These are phyloP conservation scores for Crotalus helleri DNA, from an alignment of 2,113 vertebrate species.

Conservation along the genomic window DNA sequence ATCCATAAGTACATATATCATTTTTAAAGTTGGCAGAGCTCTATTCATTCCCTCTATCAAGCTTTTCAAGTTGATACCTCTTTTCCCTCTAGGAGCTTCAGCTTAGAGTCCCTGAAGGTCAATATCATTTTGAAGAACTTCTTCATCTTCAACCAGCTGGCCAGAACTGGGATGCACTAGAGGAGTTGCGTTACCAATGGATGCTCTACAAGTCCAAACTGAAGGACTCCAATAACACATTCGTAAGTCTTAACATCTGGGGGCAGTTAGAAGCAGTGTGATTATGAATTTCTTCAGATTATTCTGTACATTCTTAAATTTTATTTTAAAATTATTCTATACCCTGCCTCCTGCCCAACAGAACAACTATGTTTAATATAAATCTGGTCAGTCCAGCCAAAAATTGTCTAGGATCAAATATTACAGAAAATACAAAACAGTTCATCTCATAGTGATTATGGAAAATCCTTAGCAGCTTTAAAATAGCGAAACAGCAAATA, in stretches of 20 bases:
- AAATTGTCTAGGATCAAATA: not conserved
- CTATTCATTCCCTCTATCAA: not conserved
- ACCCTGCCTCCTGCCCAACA: not conserved
- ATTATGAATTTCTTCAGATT: not conserved
- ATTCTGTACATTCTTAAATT: not conserved
- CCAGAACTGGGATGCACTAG: constrained; percentile 63
- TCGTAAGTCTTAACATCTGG: constrained; percentile 47
- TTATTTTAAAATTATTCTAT: not conserved
- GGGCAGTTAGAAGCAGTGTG: not conserved
- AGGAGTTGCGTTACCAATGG: constrained; percentile 88
- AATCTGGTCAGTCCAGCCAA: not conserved
- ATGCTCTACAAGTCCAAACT: constrained; percentile 93
- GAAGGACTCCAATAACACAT: constrained; percentile 63
- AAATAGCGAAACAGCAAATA: not conserved
- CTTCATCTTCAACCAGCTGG: constrained; percentile 54
- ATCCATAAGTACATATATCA: not conserved
- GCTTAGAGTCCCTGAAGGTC: constrained; percentile 71
- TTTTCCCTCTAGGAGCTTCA: constrained; percentile 74
- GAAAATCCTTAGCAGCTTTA: not conserved
- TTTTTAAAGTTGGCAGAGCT: not conserved
- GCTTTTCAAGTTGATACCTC: not conserved
- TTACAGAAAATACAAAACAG: not conserved
- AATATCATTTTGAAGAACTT: constrained; percentile 73
- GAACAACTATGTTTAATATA: not conserved
- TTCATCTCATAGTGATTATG: not conserved